phyloP scores from a whole-genome alignment of 2,113 vertebrate species.

The Gasterosteus nipponicus region DNA sequence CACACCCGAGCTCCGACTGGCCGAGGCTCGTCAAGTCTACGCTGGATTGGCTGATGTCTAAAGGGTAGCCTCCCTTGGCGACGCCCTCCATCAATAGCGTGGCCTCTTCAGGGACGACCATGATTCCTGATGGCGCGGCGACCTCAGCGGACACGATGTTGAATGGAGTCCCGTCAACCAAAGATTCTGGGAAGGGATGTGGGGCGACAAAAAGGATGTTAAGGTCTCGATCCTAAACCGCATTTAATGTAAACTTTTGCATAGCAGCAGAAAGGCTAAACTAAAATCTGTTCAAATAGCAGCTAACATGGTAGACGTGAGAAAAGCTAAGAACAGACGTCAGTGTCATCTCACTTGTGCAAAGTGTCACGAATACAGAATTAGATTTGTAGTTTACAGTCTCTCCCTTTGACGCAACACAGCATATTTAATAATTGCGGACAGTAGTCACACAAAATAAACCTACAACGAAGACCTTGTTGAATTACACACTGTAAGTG shows the following conservation, averaged over 20 bases:
- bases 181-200: constrained; percentile 48
- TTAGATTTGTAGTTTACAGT: background rate
- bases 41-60: constrained; percentile 61
- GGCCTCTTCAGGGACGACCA: constrained; percentile 19
- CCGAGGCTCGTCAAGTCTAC: constrained; percentile 48
- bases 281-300: background rate
- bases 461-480: background rate
- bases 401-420: background rate
- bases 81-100: constrained; percentile 54
- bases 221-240: background rate
- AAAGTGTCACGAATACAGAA: background rate
- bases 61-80: constrained; percentile 73
- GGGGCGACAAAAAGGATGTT: background rate
- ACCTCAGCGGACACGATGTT: constrained; percentile 37
- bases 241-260: background rate
- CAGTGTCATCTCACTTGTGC: background rate
- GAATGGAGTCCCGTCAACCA: constrained; percentile 6
- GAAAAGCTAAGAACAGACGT: no score
- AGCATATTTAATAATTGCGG: background rate
- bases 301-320: background rate
- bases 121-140: constrained; percentile 22
- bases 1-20: constrained; percentile 52
- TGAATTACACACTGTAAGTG: background rate
- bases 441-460: background rate
- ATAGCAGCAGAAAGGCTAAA: background rate